phyloP scores from a whole-genome alignment of 2,797 vertebrate genomes.

The Eulemur mongoz region DNA sequence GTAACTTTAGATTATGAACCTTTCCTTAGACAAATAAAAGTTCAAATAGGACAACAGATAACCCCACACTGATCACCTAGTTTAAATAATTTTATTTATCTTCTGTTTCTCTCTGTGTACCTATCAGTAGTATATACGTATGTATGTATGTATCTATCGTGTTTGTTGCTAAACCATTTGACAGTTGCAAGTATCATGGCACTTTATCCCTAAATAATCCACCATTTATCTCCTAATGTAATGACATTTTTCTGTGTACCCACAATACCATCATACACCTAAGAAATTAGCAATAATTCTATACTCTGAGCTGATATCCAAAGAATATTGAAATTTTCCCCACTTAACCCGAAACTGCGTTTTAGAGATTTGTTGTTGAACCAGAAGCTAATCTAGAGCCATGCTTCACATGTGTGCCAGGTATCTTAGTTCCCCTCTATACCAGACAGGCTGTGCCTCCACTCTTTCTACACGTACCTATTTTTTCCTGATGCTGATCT shows the following conservation, averaged over 20 bases:
- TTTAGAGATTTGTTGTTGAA: background rate
- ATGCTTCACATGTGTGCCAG: background rate
- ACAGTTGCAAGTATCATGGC: background rate
- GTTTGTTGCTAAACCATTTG: background rate
- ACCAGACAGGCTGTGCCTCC: background rate
- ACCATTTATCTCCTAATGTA: background rate
- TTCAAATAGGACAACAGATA: background rate
- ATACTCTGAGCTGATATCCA: background rate
- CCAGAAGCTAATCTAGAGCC: background rate
- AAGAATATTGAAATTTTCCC: background rate
- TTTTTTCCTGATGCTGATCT: background rate
- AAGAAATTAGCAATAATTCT: background rate
- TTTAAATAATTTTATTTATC: background rate
- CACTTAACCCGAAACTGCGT: background rate
- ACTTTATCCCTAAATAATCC: background rate
- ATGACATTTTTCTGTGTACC: background rate
- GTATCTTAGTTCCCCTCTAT: background rate
- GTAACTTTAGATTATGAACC: background rate
- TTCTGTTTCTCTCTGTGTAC: background rate
- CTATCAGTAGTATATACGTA: background rate
- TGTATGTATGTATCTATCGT: background rate
- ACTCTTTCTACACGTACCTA: background rate
- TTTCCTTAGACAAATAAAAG: background rate
- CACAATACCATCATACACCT: background rate
- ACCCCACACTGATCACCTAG: background rate